Percentiles rank a stretch among this genome's conserved stretches.
phyloP scores from a whole-genome alignment of 2,113 vertebrate species.

The Prolemur simus region DNA sequence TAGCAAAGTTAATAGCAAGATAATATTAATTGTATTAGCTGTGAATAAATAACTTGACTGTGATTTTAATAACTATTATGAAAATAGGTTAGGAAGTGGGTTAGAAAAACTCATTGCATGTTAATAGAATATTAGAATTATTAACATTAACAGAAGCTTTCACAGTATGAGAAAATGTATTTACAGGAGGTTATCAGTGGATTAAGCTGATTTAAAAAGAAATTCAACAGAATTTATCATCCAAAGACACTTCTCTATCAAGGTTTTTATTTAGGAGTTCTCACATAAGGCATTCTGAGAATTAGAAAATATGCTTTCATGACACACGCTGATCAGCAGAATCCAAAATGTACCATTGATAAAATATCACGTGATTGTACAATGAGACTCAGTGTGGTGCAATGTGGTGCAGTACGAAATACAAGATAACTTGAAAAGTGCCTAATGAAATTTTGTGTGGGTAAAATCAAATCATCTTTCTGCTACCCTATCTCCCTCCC shows the following conservation, averaged over 20 bases:
- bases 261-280: neutral
- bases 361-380: neutral
- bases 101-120: neutral
- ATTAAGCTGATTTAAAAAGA: neutral
- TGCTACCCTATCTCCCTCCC: neutral
- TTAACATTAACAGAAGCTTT: neutral
- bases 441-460: neutral
- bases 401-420: neutral
- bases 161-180: neutral
- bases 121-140: neutral
- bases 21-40: neutral
- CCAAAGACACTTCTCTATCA: neutral
- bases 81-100: neutral
- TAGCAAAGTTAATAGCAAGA: constrained; percentile 18
- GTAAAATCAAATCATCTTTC: neutral
- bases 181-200: neutral
- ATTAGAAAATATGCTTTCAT: neutral
- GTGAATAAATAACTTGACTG: neutral
- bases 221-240: neutral
- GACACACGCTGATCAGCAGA: neutral
- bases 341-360: neutral
- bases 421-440: neutral
- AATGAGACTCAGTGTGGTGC: neutral
- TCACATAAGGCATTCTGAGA: neutral
- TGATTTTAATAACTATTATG: neutral